These are phyloP conservation scores for Perccottus glenii DNA, from an alignment of 2,113 vertebrate species.

Conservation along the genomic window DNA sequence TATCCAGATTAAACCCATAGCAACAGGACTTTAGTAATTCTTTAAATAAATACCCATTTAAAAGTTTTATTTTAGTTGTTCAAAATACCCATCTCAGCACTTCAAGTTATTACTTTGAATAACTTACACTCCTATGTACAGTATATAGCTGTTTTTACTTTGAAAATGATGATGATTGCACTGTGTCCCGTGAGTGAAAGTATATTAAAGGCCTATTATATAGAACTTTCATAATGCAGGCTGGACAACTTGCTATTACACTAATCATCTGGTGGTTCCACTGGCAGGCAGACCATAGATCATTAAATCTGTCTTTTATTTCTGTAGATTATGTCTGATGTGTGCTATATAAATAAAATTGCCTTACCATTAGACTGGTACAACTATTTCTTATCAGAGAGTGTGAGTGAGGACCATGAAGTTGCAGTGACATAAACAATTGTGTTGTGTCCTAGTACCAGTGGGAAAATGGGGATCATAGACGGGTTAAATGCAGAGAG, in stretches of 20 bases:
- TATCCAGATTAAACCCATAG: constrained; percentile 12
- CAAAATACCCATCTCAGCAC: not conserved
- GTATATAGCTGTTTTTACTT: not conserved
- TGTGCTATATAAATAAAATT: too few relatives aligned
- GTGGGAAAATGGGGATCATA: too few relatives aligned
- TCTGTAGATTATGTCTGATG: too few relatives aligned
- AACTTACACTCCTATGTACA: not conserved
- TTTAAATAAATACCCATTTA: not conserved
- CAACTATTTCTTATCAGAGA: not conserved
- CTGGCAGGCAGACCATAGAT: not conserved
- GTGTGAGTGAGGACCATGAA: too few relatives aligned
- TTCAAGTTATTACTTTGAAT: not conserved
- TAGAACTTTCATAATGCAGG: too few relatives aligned
- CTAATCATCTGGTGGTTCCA: not conserved
- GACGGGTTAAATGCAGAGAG: too few relatives aligned
- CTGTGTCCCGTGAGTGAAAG: not conserved
- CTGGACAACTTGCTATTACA: too few relatives aligned
- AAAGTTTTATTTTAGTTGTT: not conserved
- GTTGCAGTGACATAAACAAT: too few relatives aligned
- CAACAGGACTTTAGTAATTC: not conserved
- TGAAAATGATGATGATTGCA: not conserved
- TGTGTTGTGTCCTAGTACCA: too few relatives aligned
- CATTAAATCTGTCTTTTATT: too few relatives aligned
- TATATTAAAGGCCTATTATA: not conserved
- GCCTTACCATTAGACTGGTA: too few relatives aligned